Percentiles rank a stretch among this genome's conserved stretches.
phyloP scores from a whole-genome alignment of 2,888 invertebrate species.

The Ichneumoninae sp. region DNA sequence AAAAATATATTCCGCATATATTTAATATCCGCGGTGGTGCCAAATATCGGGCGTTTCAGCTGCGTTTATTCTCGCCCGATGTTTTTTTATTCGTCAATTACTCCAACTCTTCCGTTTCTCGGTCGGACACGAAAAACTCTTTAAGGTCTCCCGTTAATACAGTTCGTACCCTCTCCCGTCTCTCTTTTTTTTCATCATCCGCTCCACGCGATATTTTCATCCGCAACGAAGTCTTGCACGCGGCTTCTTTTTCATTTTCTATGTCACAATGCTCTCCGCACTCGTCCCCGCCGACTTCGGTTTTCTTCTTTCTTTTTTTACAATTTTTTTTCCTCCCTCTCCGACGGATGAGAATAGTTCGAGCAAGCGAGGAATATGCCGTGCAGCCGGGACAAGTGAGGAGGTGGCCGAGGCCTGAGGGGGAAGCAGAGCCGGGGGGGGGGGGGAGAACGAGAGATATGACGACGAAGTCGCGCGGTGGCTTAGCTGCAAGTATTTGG shows the following conservation, averaged over 20 bases:
- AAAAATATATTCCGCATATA: not conserved
- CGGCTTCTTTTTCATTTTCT: slow-evolving; percentile 38
- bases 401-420: not conserved
- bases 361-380: slow-evolving; percentile 38
- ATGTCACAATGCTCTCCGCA: slow-evolving; percentile 45
- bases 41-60: not conserved
- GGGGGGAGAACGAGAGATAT: slow-evolving; percentile 54
- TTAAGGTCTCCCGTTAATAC: slow-evolving; percentile 31
- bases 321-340: slow-evolving; percentile 15
- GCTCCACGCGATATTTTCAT: slow-evolving; percentile 25
- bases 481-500: slow-evolving; percentile 72
- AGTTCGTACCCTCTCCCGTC: not conserved
- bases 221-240: slow-evolving; percentile 13
- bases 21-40: not conserved
- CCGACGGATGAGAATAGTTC: slow-evolving; percentile 50
- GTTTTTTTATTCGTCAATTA: not conserved
- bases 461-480: slow-evolving; percentile 42
- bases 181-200: not conserved
- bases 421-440: not conserved
- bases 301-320: slow-evolving; percentile 11
- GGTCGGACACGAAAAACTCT: slow-evolving; percentile 39
- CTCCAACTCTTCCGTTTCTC: not conserved
- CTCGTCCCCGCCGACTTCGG: slow-evolving; percentile 19
- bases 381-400: not conserved
- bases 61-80: slow-evolving; percentile 2